Conservation (phyloP, 2,797 vertebrate genomes). For the Urosaurus nigricauda region DNA sequence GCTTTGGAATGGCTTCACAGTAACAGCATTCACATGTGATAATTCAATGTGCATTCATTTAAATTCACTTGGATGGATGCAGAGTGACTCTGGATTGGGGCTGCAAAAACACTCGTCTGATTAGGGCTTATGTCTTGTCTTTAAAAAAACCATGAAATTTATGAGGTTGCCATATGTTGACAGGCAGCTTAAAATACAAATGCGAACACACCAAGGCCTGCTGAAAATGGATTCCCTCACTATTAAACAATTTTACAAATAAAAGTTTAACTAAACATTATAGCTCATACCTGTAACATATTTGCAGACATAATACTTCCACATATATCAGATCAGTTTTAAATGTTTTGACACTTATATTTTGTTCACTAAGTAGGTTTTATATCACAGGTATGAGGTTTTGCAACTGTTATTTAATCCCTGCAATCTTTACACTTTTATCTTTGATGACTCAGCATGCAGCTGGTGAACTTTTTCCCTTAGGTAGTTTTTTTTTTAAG, state of each 20-base stretch:
- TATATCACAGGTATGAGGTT: constrained; percentile 14
- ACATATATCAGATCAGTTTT: background rate
- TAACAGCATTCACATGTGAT: too few species aligned
- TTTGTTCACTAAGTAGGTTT: constrained; percentile 29
- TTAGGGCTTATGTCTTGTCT: too few species aligned
- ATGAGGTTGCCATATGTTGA: background rate
- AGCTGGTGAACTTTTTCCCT: constrained; percentile 18
- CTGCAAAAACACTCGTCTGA: too few species aligned
- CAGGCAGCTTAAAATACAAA: background rate
- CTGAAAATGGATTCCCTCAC: too few species aligned
- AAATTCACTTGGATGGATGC: too few species aligned
- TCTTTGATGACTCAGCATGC: constrained; percentile 48
- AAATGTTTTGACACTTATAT: background rate
- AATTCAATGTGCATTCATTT: too few species aligned
- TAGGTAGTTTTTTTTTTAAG: background rate
- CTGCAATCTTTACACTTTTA: constrained; percentile 46
- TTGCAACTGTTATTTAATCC: constrained; percentile 55
- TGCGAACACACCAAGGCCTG: too few species aligned
- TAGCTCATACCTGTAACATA: background rate
- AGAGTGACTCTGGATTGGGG: too few species aligned
- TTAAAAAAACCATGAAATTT: background rate
- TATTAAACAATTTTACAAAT: background rate
- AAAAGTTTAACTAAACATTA: background rate
- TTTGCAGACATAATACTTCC: background rate
- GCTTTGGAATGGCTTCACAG: too few species aligned